Percentiles rank a stretch among this genome's conserved stretches.
phyloP scores from a whole-genome alignment of 2,797 vertebrate genomes.

The Synaphobranchus kaupii region DNA sequence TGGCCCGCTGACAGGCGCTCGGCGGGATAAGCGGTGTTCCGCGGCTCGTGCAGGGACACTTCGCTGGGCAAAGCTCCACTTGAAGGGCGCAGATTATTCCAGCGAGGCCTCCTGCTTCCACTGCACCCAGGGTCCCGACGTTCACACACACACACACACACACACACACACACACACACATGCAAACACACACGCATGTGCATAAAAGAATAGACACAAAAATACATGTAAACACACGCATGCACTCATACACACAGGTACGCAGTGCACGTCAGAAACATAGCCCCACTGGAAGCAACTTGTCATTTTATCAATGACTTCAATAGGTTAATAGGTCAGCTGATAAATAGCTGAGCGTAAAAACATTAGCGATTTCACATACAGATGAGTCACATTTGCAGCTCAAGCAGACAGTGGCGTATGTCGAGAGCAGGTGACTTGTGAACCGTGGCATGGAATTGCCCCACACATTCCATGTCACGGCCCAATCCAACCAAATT shows the following conservation, averaged over 20 bases:
- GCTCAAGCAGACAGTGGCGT: neutral
- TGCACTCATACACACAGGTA: neutral
- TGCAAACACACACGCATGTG: neutral
- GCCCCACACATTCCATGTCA: neutral
- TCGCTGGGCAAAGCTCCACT: conserved; percentile 24
- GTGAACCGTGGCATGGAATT: neutral
- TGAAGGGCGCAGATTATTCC: conserved; percentile 23
- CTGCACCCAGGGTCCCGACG: neutral
- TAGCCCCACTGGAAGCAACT: neutral
- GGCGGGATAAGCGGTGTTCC: conserved; percentile 29
- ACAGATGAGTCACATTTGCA: neutral
- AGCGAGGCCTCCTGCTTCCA: neutral
- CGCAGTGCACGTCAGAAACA: neutral
- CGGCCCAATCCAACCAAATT: neutral
- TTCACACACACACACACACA: neutral
- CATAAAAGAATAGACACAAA: too few species aligned
- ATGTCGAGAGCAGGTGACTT: neutral
- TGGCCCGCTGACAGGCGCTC: conserved; percentile 30
- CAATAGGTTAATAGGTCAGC: neutral
- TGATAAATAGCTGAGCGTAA: neutral
- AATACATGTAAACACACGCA: too few species aligned
- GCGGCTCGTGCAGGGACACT: conserved; percentile 22
- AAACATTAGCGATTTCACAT: neutral
- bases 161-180: conserved; percentile 8
- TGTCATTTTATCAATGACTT: neutral